Evolutionary conservation across 1,140 invertebrate genomes (phyloP).

Genomic region (Lepidurus apus): DNA sequence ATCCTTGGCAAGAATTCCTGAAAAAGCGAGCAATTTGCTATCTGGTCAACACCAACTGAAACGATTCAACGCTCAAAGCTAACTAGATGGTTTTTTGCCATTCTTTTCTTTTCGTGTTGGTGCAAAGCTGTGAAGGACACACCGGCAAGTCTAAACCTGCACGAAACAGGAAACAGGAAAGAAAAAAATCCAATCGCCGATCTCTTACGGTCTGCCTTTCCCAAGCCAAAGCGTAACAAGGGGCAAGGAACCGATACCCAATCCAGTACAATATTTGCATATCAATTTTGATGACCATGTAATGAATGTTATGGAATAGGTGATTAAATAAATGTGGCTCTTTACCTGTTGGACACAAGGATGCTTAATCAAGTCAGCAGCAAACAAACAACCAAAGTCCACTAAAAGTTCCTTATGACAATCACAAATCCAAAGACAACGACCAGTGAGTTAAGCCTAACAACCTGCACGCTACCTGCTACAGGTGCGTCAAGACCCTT

Average conservation of each 20-base stretch:
- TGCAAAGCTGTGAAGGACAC: neutral
- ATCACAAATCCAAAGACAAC: neutral
- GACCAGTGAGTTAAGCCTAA: neutral
- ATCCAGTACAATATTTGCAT: too few species aligned
- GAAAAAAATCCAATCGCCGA: neutral
- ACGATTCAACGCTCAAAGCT: neutral
- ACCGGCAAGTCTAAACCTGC: constrained; percentile 5
- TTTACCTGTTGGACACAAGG: too few species aligned
- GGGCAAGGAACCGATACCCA: neutral
- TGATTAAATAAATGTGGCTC: too few species aligned
- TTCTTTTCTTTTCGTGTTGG: neutral
- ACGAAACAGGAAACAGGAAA: neutral
- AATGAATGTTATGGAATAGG: too few species aligned
- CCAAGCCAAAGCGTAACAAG: constrained; percentile 17
- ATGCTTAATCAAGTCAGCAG: too few species aligned
- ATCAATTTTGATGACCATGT: too few species aligned
- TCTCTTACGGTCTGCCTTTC: neutral
- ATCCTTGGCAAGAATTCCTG: constrained; percentile 1
- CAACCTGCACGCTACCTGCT: constrained; percentile 20
- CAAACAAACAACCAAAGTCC: too few species aligned
- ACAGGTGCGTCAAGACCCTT: constrained; percentile 9
- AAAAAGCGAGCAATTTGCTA: neutral
- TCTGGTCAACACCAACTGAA: neutral
- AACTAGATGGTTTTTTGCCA: neutral
- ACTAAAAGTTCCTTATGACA: too few species aligned